Conservation (phyloP, 1,140 invertebrate species). For the Lasaia peninsularis region DNA sequence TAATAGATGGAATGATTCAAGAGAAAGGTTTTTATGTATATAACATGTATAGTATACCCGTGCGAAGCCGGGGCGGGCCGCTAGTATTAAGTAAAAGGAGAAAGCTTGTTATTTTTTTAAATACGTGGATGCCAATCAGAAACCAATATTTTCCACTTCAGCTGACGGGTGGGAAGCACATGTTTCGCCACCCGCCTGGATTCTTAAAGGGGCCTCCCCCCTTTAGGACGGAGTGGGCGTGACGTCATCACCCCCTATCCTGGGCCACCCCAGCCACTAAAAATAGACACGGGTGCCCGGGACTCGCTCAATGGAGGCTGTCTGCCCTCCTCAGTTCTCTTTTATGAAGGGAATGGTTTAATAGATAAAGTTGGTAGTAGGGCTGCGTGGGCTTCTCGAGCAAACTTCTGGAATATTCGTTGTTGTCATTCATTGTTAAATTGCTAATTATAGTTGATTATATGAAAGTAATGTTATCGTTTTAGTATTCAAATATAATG, state of each 20-base stretch:
- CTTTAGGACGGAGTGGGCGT: constrained; percentile 31
- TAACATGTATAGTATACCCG: too few species aligned
- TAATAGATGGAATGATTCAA: too few species aligned
- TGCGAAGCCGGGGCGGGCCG: too few species aligned
- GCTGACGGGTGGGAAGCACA: constrained; percentile 30
- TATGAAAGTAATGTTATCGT: too few species aligned
- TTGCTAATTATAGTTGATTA: too few species aligned
- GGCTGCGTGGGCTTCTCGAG: neutral
- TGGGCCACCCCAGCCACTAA: constrained; percentile 41
- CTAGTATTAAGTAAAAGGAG: neutral
- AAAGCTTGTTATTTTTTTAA: neutral
- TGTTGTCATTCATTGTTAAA: too few species aligned
- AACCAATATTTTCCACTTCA: constrained; percentile 35
- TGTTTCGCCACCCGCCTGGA: constrained; percentile 31
- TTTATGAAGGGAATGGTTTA: constrained; percentile 9
- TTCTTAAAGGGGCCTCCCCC: constrained; percentile 27
- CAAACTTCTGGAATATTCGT: too few species aligned
- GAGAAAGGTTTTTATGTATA: too few species aligned
- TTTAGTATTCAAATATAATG: too few species aligned
- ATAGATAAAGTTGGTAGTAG: neutral
- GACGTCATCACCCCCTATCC: constrained; percentile 37
- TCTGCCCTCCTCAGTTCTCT: constrained; percentile 6
- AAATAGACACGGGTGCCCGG: constrained; percentile 55
- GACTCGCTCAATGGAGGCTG: constrained; percentile 54
- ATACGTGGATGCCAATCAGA: constrained; percentile 16